Conservation (phyloP, 2,797 vertebrate genomes). For the Tadarida brasiliensis region DNA sequence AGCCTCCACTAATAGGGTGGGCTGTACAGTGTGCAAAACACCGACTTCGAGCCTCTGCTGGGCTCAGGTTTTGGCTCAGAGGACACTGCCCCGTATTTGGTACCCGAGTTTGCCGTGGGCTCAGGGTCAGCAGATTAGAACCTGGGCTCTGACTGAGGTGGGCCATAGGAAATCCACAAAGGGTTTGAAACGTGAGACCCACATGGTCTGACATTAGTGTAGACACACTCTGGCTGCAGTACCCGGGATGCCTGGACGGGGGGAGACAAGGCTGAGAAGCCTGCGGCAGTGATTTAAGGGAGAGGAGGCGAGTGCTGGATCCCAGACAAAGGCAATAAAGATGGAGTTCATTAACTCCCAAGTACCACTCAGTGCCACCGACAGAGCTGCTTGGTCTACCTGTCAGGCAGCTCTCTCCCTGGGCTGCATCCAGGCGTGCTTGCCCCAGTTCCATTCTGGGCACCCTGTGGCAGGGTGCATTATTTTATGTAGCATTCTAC, state of each 20-base stretch:
- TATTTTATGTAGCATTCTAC: neutral
- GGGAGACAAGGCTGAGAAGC: neutral
- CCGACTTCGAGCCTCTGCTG: neutral
- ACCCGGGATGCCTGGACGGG: accelerated
- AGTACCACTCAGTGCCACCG: neutral
- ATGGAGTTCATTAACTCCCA: neutral
- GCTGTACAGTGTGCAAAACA: neutral
- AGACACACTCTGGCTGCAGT: neutral
- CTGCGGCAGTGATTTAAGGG: neutral
- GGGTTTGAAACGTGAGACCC: accelerated
- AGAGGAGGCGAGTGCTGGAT: neutral
- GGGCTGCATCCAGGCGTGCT: too few species aligned
- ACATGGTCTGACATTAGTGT: neutral
- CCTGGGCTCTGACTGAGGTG: neutral
- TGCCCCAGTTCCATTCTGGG: neutral
- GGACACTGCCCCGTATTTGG: neutral
- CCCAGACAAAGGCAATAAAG: neutral
- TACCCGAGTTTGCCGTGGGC: neutral
- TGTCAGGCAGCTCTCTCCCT: too few species aligned
- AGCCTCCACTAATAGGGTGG: neutral
- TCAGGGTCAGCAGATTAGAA: neutral
- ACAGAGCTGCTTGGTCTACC: neutral
- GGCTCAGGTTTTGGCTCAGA: neutral
- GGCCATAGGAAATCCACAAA: neutral
- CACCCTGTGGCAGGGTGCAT: neutral